Evolutionary conservation across 1,140 invertebrate species (phyloP).

Genomic region (Harlomillsia oculata): DNA sequence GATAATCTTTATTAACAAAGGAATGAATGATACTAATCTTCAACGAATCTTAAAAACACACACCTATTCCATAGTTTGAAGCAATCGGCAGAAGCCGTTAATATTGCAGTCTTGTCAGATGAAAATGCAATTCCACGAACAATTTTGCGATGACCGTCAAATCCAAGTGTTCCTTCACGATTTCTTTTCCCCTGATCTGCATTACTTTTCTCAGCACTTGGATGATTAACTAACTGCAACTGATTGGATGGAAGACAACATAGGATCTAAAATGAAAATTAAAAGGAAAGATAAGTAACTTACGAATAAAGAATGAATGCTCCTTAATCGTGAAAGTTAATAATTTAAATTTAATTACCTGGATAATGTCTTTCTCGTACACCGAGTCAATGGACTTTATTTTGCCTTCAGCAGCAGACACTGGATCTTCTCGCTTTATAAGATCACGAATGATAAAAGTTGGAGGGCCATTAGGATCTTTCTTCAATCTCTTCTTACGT

Average conservation of each 20-base stretch:
- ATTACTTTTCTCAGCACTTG: neutral
- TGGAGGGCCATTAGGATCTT: slow-evolving; percentile 43
- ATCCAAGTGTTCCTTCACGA: slow-evolving; percentile 2
- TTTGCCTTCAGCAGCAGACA: slow-evolving; percentile 26
- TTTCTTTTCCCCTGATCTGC: neutral
- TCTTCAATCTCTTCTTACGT: slow-evolving; percentile 64
- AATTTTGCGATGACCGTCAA: slow-evolving; percentile 76
- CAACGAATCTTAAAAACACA: slow-evolving; percentile 13
- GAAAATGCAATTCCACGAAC: slow-evolving; percentile 78
- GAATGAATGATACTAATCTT: neutral
- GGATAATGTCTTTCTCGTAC: slow-evolving; percentile 16
- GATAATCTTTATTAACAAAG: too few species aligned
- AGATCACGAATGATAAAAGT: slow-evolving; percentile 24
- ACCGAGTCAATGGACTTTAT: slow-evolving; percentile 27
- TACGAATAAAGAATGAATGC: neutral
- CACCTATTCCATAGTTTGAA: slow-evolving; percentile 91
- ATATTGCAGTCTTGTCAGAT: slow-evolving; percentile 75
- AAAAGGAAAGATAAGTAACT: neutral
- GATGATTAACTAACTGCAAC: slow-evolving; percentile 20
- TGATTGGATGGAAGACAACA: slow-evolving; percentile 33
- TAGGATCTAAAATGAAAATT: slow-evolving; percentile 20
- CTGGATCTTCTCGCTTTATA: slow-evolving; percentile 10
- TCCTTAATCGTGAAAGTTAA: neutral
- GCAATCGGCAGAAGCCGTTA: slow-evolving; percentile 73
- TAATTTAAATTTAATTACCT: slow-evolving; percentile 21